These are phyloP conservation scores for Lithophane leautieri DNA, from an alignment of 2,888 invertebrate species.

Conservation along the genomic window DNA sequence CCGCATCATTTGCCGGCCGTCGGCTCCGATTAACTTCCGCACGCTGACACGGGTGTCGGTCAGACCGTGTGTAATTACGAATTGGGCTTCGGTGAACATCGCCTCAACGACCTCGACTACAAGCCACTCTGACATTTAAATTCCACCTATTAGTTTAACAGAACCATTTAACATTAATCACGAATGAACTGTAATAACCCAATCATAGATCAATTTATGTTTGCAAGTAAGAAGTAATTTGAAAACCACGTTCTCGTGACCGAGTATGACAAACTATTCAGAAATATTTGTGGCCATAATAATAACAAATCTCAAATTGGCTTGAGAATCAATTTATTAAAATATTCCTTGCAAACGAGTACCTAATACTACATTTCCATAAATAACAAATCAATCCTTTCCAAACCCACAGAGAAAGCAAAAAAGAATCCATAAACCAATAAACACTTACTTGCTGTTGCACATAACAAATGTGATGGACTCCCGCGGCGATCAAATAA, in stretches of 20 bases:
- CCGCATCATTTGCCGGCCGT: slow-evolving; percentile 88
- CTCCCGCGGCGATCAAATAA: slow-evolving; percentile 87
- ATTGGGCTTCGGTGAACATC: slow-evolving; percentile 77
- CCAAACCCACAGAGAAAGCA: slow-evolving; percentile 76
- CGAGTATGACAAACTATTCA: slow-evolving; percentile 29
- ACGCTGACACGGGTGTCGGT: slow-evolving; percentile 82
- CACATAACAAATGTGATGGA: slow-evolving; percentile 82
- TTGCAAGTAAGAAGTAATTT: slow-evolving; percentile 33
- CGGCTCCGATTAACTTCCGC: slow-evolving; percentile 81
- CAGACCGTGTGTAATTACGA: slow-evolving; percentile 77
- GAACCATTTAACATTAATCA: slow-evolving; percentile 65
- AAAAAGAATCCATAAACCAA: slow-evolving; percentile 82
- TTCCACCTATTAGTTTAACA: slow-evolving; percentile 71
- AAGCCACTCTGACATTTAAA: slow-evolving; percentile 73
- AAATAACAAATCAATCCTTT: slow-evolving; percentile 78
- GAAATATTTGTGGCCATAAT: slow-evolving; percentile 30
- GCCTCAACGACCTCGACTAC: slow-evolving; percentile 69
- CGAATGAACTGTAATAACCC: slow-evolving; percentile 61
- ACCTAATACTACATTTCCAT: slow-evolving; percentile 72
- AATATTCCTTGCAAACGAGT: slow-evolving; percentile 63
- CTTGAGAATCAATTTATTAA: slow-evolving; percentile 59
- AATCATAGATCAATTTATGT: slow-evolving; percentile 48
- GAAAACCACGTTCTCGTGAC: slow-evolving; percentile 32
- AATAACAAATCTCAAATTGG: slow-evolving; percentile 53
- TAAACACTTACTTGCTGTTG: slow-evolving; percentile 83